Conservation (phyloP, 2,113 vertebrate species). For the Heptranchias perlo region DNA sequence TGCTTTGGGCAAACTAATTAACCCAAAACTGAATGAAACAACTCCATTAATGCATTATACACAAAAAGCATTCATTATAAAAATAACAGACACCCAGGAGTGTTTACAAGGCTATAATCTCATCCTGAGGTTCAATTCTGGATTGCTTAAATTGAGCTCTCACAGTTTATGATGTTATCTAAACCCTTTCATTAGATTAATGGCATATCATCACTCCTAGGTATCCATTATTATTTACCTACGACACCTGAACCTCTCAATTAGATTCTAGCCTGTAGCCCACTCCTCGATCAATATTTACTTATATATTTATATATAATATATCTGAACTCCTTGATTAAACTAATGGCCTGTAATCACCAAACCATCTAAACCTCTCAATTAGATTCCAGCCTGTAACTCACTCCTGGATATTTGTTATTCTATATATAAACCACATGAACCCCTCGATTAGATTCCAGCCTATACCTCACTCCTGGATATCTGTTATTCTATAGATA, state of each 20-base stretch:
- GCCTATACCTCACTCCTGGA: not conserved
- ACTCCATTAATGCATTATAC: not conserved
- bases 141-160: constrained; percentile 4
- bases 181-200: constrained; percentile 14
- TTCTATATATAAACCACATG: not conserved
- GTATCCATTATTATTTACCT: not conserved
- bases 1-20: not conserved
- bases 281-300: not conserved
- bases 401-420: not conserved
- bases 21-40: constrained; percentile 10
- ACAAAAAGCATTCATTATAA: not conserved
- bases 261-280: not conserved
- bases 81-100: not conserved
- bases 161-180: not conserved
- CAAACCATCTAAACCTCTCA: not conserved
- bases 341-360: not conserved
- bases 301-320: not conserved
- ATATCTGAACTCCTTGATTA: not conserved
- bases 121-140: not conserved
- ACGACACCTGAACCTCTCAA: not conserved
- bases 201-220: not conserved
- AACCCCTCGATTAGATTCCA: not conserved
- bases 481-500: too few species aligned
- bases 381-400: not conserved
- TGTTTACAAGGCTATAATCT: not conserved